phyloP scores from a whole-genome alignment of 2,797 vertebrate genomes.

The Eremophila alpestris region DNA sequence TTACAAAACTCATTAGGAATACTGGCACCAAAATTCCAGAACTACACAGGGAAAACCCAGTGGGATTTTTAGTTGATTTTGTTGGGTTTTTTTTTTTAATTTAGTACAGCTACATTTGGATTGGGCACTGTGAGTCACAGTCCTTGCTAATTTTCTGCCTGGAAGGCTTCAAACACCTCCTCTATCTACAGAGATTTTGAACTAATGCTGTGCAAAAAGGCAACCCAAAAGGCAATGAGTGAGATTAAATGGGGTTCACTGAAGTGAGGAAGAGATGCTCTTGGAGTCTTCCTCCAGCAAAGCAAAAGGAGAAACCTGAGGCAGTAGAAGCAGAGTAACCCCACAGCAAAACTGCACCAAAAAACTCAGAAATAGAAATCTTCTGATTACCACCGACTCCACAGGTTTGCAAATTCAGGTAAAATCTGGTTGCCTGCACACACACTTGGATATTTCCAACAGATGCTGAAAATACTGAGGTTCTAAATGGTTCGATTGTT shows the following conservation, averaged over 20 bases:
- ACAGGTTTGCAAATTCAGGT: neutral
- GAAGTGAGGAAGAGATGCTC: neutral
- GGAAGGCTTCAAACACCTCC: neutral
- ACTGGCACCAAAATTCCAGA: neutral
- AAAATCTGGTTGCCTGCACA: neutral
- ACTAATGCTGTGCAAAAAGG: neutral
- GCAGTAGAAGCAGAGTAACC: neutral
- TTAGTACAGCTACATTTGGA: neutral
- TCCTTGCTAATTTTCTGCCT: neutral
- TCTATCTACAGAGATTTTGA: neutral
- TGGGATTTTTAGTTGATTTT: neutral
- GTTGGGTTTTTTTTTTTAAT: neutral
- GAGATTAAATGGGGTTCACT: neutral
- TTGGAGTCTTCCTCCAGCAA: neutral
- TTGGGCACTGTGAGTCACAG: neutral
- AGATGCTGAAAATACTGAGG: neutral
- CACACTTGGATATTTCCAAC: neutral
- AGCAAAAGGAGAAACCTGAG: rapidly evolving
- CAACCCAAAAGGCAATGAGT: neutral
- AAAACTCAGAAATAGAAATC: neutral
- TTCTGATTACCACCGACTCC: neutral
- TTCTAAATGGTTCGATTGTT: neutral
- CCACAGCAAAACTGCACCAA: neutral
- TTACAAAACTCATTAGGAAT: neutral
- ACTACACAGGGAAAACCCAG: neutral